phyloP scores from a whole-genome alignment of 2,888 invertebrate species.

The Heliconius charithonia region DNA sequence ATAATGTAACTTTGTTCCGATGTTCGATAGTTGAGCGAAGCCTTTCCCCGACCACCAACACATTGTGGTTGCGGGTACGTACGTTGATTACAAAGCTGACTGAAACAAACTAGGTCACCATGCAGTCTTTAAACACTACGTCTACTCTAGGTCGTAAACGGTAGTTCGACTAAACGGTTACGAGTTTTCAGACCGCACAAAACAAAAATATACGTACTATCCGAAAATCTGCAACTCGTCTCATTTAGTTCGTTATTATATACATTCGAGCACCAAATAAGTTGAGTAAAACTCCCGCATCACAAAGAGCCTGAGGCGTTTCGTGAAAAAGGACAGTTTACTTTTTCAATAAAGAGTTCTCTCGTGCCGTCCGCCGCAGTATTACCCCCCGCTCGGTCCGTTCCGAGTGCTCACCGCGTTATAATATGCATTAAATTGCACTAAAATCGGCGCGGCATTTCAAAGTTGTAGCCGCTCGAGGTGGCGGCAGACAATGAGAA shows the following conservation, averaged over 20 bases:
- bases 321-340: constrained; percentile 81
- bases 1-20: constrained; percentile 65
- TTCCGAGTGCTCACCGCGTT: constrained; percentile 78
- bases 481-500: constrained; percentile 77
- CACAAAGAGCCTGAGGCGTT: constrained; percentile 72
- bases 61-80: constrained; percentile 49
- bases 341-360: constrained; percentile 79
- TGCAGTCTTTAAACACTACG: constrained; percentile 59
- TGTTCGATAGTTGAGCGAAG: constrained; percentile 52
- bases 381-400: constrained; percentile 74
- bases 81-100: constrained; percentile 53
- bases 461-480: constrained; percentile 66
- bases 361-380: constrained; percentile 67
- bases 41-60: constrained; percentile 52
- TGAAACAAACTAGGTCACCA: constrained; percentile 57
- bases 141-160: constrained; percentile 54
- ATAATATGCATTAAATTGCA: constrained; percentile 83
- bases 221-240: constrained; percentile 68
- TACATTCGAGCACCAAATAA: constrained; percentile 73
- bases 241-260: constrained; percentile 73
- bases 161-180: constrained; percentile 57
- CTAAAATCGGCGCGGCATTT: constrained; percentile 60
- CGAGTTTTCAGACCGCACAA: constrained; percentile 63
- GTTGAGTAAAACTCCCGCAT: constrained; percentile 71
- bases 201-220: constrained; percentile 57